These are phyloP conservation scores for Troilus luridus DNA, from an alignment of 2,888 invertebrate genomes.

Conservation along the genomic window DNA sequence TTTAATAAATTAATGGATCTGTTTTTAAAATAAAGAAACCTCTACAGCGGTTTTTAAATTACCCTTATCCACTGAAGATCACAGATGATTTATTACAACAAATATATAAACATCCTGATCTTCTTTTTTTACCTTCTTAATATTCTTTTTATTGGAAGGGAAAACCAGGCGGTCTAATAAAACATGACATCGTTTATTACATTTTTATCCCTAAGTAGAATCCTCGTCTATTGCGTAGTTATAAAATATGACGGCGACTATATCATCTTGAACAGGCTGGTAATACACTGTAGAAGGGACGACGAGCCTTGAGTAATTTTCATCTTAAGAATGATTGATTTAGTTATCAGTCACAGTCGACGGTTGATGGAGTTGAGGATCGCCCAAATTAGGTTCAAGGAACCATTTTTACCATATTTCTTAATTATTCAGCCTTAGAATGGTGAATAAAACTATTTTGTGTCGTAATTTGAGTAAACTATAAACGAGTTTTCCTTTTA, in stretches of 20 bases:
- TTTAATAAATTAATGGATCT: too few relatives aligned
- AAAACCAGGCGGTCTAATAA: not conserved
- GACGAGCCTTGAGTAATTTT: not conserved
- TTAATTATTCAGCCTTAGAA: too few relatives aligned
- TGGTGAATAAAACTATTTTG: too few relatives aligned
- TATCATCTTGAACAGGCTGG: not conserved
- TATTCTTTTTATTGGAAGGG: not conserved
- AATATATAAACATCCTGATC: too few relatives aligned
- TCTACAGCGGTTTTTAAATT: too few relatives aligned
- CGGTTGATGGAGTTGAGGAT: not conserved
- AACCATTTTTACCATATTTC: not conserved
- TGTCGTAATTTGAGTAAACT: too few relatives aligned
- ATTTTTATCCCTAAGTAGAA: not conserved
- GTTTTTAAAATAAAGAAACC: too few relatives aligned
- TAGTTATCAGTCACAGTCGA: not conserved
- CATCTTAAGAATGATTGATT: not conserved
- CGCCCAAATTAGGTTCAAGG: not conserved
- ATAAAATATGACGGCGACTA: not conserved
- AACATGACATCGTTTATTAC: not conserved
- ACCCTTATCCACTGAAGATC: not conserved
- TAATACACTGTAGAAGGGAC: not conserved
- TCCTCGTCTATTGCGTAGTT: not conserved
- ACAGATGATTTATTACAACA: not conserved
- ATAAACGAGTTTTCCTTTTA: too few relatives aligned
- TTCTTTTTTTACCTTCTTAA: too few relatives aligned